Conservation (phyloP, 2,888 invertebrate genomes). For the Chalcis sispes region DNA sequence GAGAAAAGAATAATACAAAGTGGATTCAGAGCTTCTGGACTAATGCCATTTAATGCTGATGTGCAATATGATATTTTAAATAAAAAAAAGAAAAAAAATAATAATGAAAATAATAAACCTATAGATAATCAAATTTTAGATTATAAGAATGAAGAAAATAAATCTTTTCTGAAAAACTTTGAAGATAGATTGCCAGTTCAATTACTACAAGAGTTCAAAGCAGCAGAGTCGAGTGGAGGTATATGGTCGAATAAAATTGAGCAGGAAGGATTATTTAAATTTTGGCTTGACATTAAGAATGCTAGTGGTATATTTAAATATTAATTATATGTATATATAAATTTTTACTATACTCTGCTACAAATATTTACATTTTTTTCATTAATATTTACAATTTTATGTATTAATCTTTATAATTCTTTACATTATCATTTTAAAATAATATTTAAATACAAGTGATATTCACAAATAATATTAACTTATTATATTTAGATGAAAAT, state of each 20-base stretch:
- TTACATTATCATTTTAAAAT: no score
- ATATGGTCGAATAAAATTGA: background rate
- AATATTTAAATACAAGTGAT: no score
- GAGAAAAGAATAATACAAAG: background rate
- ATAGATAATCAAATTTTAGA: background rate
- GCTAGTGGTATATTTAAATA: background rate
- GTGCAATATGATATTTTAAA: background rate
- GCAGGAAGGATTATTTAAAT: background rate
- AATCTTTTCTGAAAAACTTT: background rate
- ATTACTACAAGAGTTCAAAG: background rate
- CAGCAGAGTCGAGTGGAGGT: background rate
- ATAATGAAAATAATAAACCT: background rate
- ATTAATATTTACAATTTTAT: no score
- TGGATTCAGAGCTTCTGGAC: conserved; percentile 3
- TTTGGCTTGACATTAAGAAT: background rate
- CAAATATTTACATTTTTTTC: conserved; percentile 2
- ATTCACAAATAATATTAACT: no score
- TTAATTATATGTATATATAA: background rate
- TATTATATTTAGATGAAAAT: no score
- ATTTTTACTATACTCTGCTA: background rate
- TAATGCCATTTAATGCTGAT: conserved; percentile 13
- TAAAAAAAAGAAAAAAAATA: background rate
- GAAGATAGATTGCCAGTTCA: background rate
- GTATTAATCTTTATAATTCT: no score
- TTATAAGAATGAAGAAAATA: background rate